Base-by-base conservation (phyloP, 2,888 invertebrate genomes). In the Fabriciana adippe region DNA sequence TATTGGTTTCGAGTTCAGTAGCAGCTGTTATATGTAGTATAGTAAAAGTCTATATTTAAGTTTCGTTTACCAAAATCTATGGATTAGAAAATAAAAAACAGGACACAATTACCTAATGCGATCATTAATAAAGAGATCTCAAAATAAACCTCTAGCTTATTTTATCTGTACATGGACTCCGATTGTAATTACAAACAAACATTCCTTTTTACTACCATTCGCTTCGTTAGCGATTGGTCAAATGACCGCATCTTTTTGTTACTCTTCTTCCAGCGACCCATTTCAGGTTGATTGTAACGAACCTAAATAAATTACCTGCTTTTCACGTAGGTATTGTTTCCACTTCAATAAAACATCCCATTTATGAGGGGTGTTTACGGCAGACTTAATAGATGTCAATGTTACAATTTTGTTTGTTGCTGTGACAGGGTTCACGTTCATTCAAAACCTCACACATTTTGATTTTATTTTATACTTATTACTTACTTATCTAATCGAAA, bases 221-320 rank as follows among this genome's bases (percentile, higher is more conserved):
- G 67, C 57, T 75, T 77, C 76, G 78, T 78, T 77, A 78, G 76
- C 66, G 70, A 65, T 64, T 62, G 71, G 64, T 67, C 71, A 71
- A 72, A 68, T 76, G 77, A 75, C 78, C 76, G 75, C 71, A 61
- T 72, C 74, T 74, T 73, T 74, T 83, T 82, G 79, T 82, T 79
- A 76, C 75, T 76, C 72, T 71, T 73, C 79, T 73, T 78, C 76
- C 77, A 74, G 71, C 76, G 74, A 78, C 75, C 71, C 75, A 75
- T 78, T 75, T 64, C 74, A 72, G 75, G 75, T 76, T 75, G 73
- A 79, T 78, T 74, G 73, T 72, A 77, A 74, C 79, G 74, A 72
- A 78, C 79, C 82, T 79, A 79, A 79, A 79, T 81, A 81, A 83
- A 83, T 78, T 74, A 76, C 74, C 62, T 69, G 57, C 66, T 71